phyloP scores from a whole-genome alignment of 2,888 invertebrate species.

The Lasioglossum marginatum region DNA sequence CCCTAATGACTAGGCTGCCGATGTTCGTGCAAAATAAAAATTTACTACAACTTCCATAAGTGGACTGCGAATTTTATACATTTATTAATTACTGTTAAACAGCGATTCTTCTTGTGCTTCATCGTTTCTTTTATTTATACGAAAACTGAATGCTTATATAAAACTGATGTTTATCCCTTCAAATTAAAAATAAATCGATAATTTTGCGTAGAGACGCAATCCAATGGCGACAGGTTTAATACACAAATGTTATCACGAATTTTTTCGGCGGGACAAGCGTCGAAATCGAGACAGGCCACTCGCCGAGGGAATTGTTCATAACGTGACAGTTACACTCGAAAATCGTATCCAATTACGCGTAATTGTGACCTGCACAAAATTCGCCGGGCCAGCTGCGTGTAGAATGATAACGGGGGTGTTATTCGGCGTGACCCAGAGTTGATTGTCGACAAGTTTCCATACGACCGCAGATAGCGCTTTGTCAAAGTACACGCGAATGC shows the following conservation, averaged over 20 bases:
- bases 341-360: background rate
- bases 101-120: no score
- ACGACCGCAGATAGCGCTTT: conserved; percentile 47
- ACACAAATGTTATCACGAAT: background rate
- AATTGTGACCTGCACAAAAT: background rate
- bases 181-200: no score
- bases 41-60: no score
- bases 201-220: no score
- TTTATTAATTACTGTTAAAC: no score
- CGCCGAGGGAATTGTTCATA: background rate
- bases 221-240: no score
- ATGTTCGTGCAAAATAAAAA: no score
- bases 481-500: conserved; percentile 42
- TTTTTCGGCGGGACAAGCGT: background rate
- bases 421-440: conserved; percentile 21
- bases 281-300: background rate
- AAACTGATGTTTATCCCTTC: no score
- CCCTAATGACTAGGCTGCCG: background rate
- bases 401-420: conserved; percentile 16
- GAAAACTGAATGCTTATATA: no score
- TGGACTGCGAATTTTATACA: no score
- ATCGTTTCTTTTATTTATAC: no score
- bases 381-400: background rate
- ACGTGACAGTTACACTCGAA: background rate
- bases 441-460: conserved; percentile 54